Base-by-base conservation (phyloP, 2,888 invertebrate species). In the Mycogona germanica region DNA sequence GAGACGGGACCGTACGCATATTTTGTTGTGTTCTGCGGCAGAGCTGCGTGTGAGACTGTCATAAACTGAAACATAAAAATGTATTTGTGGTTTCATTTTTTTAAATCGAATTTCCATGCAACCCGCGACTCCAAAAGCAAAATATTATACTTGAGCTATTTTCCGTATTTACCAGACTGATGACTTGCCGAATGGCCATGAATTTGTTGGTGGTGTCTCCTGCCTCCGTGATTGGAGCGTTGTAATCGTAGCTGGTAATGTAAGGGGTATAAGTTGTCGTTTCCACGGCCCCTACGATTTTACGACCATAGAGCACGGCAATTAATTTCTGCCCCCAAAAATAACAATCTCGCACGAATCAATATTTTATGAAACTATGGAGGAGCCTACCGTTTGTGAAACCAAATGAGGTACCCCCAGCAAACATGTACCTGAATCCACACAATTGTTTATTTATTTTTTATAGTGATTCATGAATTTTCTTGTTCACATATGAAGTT, bases 1-100 rank as follows among this genome's bases (percentile, higher is more conserved):
- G 7, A 14, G 19, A 50, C 40, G 2, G 21, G 1, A n/a, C 84
- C 83, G 61, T 84, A 83, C 12, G 75, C 72, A 55, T 75, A 77
- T 68, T 85, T 86, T 0, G 75, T 73, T 47, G 77, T 71, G n/a
- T 50, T 37, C n/a, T n/a, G 25, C 5, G 50, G 50, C 26, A 50
- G 17, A 38, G 75, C 73, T 4, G 63, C 40, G 2, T 17, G 63
- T 0, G 85, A 84, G 1, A 76, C 67, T 0, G 76, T 70, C 23
- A 75, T 67, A 57, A 75, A 66, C 3, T 80, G 78, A 51, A 77
- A 51, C 1, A 74, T 72, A 7, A 76, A 66, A 64, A 78, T 80
- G 77, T 82, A 70, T 30, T 30, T 17, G 6, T 4, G 19, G 19
- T 3, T 44, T n/a, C 3, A 7, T 23, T 21, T 5, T 44, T 44